Percentiles rank a stretch among this genome's conserved stretches.
Conservation (phyloP, 2,888 invertebrate species). For the Cacoxenus indagator region DNA sequence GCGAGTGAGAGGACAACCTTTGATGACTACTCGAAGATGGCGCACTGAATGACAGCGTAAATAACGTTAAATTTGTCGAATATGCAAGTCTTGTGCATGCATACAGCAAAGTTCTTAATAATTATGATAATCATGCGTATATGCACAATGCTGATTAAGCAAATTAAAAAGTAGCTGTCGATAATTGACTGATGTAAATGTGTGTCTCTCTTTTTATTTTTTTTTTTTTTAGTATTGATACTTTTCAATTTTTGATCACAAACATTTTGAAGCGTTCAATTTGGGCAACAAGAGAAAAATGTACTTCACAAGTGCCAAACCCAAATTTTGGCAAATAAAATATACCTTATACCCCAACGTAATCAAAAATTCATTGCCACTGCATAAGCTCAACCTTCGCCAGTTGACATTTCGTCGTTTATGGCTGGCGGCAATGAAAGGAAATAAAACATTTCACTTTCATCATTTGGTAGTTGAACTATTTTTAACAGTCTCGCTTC, state of each 20-base stretch:
- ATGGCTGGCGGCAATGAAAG: background rate
- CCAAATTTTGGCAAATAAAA: background rate
- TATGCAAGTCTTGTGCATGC: constrained; percentile 6
- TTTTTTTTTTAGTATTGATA: no score
- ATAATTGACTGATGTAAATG: constrained; percentile 8
- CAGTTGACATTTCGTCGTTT: background rate
- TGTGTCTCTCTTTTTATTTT: no score
- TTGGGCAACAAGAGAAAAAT: background rate
- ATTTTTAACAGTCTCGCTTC: background rate
- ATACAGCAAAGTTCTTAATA: background rate
- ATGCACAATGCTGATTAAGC: background rate
- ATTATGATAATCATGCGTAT: background rate
- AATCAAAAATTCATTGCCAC: background rate
- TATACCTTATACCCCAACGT: background rate
- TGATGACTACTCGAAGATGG: background rate
- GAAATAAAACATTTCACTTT: background rate
- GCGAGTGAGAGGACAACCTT: background rate
- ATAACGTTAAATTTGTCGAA: constrained; percentile 12
- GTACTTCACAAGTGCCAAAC: background rate
- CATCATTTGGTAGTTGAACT: background rate
- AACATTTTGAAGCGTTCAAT: background rate
- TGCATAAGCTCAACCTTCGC: background rate
- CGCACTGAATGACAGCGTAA: constrained; percentile 10
- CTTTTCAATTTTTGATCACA: background rate
- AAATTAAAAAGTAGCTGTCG: background rate